Evolutionary conservation across 2,113 vertebrate species (phyloP).

Genomic region (Rallus limicola): DNA sequence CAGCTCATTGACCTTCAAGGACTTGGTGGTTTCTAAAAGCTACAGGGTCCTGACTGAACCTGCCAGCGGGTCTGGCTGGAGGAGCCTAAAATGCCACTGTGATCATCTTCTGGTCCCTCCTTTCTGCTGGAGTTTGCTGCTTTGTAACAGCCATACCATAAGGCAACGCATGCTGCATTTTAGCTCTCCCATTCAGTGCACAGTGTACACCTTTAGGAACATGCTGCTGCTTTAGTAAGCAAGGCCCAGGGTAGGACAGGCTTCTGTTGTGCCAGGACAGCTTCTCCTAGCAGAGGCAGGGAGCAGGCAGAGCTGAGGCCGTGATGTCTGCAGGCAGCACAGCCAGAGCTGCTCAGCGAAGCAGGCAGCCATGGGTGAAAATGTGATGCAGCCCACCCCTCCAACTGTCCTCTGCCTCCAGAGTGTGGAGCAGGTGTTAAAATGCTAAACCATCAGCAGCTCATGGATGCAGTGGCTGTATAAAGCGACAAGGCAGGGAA

Average conservation of each 20-base stretch:
- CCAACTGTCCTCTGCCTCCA: not conserved
- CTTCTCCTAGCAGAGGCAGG: not conserved
- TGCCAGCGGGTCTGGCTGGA: not conserved
- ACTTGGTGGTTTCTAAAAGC: not conserved
- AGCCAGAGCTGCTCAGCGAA: not conserved
- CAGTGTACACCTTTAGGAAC: rapidly evolving
- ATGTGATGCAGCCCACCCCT: not conserved
- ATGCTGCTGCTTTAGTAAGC: not conserved
- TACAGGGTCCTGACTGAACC: not conserved
- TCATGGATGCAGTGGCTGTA: not conserved
- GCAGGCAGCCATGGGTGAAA: not conserved
- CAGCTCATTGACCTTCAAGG: too few relatives aligned
- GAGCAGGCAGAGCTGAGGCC: not conserved
- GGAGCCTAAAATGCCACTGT: not conserved
- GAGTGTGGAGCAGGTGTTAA: not conserved
- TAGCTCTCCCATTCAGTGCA: not conserved
- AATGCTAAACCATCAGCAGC: not conserved
- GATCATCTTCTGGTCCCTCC: not conserved
- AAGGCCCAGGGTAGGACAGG: not conserved
- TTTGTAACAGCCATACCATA: not conserved
- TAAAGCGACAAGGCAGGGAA: not conserved
- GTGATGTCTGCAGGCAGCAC: not conserved
- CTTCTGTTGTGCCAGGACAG: not conserved
- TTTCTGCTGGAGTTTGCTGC: not conserved
- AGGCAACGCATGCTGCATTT: rapidly evolving